Conservation (phyloP, 2,797 vertebrate species). For the Nannoperca australis region DNA sequence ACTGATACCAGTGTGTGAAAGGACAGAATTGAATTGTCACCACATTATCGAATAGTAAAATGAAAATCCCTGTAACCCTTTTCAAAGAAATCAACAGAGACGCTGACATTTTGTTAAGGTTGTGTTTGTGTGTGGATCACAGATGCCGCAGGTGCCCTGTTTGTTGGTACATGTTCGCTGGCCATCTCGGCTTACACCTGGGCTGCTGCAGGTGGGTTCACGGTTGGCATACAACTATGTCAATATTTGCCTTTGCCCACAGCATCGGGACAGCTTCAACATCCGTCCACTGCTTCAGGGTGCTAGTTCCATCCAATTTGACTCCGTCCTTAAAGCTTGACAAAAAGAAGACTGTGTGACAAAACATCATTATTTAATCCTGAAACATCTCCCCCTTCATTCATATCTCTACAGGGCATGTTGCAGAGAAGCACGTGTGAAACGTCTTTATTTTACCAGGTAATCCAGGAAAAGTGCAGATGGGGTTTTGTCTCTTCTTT, state of each 20-base stretch:
- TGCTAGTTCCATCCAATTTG: slow-evolving; percentile 23
- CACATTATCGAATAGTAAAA: slow-evolving; percentile 1
- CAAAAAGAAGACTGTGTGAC: slow-evolving; percentile 3
- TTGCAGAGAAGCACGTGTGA: slow-evolving; percentile 10
- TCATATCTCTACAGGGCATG: slow-evolving; percentile 1
- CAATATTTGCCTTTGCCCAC: slow-evolving; percentile 54
- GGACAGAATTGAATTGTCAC: neutral
- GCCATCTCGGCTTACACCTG: slow-evolving; percentile 51
- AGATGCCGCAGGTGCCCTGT: slow-evolving; percentile 43
- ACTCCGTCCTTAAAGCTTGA: slow-evolving; percentile 19
- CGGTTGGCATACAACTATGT: slow-evolving; percentile 45
- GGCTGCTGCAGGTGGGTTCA: slow-evolving; percentile 60
- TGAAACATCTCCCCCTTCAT: slow-evolving; percentile 8
- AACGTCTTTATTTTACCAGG: slow-evolving; percentile 11
- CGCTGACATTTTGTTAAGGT: slow-evolving; percentile 16
- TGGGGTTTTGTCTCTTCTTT: slow-evolving; percentile 18
- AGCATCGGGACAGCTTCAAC: slow-evolving; percentile 32
- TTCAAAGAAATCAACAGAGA: slow-evolving; percentile 10
- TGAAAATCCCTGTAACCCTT: neutral
- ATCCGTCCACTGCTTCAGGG: slow-evolving; percentile 25
- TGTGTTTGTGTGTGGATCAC: slow-evolving; percentile 27
- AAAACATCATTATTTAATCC: slow-evolving; percentile 29
- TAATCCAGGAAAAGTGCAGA: slow-evolving; percentile 20
- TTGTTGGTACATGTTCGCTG: slow-evolving; percentile 39
- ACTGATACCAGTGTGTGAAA: slow-evolving; percentile 11